A percentile compares a stretch with the other conserved stretches of the same genome.
phyloP scores from a whole-genome alignment of 2,797 vertebrate species.

The Danio albolineatus region DNA sequence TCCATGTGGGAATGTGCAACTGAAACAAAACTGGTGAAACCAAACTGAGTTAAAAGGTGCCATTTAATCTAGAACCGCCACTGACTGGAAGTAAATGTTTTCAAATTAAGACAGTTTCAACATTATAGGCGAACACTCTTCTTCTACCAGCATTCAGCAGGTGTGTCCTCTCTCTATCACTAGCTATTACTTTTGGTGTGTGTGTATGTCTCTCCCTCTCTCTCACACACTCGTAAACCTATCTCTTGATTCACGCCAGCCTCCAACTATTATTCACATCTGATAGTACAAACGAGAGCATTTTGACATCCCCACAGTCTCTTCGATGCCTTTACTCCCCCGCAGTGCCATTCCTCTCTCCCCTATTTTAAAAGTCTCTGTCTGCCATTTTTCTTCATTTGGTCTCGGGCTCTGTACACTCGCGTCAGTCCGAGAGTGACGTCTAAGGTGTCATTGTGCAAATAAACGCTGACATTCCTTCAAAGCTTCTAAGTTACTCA shows the following conservation, averaged over 20 bases:
- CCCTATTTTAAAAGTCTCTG: constrained; percentile 23
- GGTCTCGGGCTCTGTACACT: constrained; percentile 30
- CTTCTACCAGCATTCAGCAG: not conserved
- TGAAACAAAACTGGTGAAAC: too few relatives aligned
- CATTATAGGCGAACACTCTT: constrained; percentile 7
- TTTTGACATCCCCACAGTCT: constrained; percentile 29
- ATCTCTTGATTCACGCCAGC: constrained; percentile 11
- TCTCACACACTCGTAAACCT: not conserved
- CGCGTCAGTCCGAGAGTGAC: constrained; percentile 6
- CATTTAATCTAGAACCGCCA: too few relatives aligned
- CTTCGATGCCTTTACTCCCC: not conserved
- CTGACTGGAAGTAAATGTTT: not conserved
- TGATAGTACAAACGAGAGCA: constrained; percentile 40
- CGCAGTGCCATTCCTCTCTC: constrained; percentile 20
- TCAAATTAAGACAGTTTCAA: not conserved
- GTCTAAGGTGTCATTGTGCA: constrained; percentile 15
- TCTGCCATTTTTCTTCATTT: constrained; percentile 41
- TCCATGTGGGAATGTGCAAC: too few relatives aligned
- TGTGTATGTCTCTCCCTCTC: not conserved
- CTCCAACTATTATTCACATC: constrained; percentile 35
- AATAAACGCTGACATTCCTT: constrained; percentile 12
- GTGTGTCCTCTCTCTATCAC: not conserved
- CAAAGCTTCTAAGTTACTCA: constrained; percentile 12
- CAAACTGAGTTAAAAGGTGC: too few relatives aligned
- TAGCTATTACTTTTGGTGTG: not conserved